Percentiles rank a stretch among this genome's conserved stretches.
phyloP scores from a whole-genome alignment of 2,113 vertebrate genomes.

The Phyllopteryx taeniolatus region DNA sequence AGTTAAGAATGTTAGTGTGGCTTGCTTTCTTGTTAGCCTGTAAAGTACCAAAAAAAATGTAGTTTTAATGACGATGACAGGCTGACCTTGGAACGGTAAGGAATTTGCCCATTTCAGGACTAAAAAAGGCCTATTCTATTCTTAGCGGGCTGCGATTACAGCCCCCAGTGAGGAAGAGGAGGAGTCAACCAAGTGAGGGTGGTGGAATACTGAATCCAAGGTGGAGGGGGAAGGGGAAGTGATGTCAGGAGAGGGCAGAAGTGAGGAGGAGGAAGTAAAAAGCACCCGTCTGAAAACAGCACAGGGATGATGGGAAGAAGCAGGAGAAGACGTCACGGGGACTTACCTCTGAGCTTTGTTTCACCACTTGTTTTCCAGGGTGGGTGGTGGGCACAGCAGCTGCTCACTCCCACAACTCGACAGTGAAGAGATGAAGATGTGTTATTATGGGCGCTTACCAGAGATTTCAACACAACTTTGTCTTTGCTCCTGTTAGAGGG shows the following conservation, averaged over 20 bases:
- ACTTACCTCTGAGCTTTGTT: slow-evolving; percentile 43
- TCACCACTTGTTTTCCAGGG: slow-evolving; percentile 19
- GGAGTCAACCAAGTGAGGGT: neutral
- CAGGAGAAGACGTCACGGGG: slow-evolving; percentile 48
- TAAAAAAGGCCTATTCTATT: neutral
- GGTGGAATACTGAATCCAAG: neutral
- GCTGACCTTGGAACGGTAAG: neutral
- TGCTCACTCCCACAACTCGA: slow-evolving; percentile 23
- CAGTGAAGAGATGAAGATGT: neutral
- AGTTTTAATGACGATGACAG: neutral
- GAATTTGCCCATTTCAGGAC: neutral
- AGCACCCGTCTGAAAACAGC: slow-evolving; percentile 21
- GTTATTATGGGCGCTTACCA: neutral
- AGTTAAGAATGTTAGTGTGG: neutral
- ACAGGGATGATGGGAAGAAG: slow-evolving; percentile 35
- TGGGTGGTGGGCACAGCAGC: slow-evolving; percentile 39
- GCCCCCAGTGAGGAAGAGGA: slow-evolving; percentile 2
- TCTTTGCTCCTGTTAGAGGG: slow-evolving; percentile 19
- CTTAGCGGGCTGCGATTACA: slow-evolving; percentile 30
- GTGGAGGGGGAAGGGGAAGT: slow-evolving; percentile 10
- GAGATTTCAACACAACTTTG: neutral
- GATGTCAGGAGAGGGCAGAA: slow-evolving; percentile 8
- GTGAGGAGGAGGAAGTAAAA: slow-evolving; percentile 16
- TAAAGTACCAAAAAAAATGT: neutral
- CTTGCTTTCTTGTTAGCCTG: no score